These are phyloP conservation scores for Cebidichthys violaceus DNA, from an alignment of 2,113 vertebrate species.

Conservation along the genomic window DNA sequence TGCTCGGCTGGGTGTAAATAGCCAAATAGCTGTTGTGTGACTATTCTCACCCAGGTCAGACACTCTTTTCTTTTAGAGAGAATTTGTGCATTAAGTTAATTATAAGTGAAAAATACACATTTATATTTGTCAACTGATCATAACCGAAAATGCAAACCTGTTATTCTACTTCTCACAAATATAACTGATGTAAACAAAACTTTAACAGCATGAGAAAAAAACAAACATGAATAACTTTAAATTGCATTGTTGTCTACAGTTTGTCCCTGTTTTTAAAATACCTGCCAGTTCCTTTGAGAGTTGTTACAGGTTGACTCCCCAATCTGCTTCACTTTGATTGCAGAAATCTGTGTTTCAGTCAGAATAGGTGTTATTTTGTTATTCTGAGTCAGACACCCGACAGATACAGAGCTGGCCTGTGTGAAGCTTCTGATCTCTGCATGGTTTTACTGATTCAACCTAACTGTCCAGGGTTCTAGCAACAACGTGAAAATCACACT, in stretches of 20 bases:
- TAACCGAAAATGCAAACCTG: background rate
- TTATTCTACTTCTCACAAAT: background rate
- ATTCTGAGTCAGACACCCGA: background rate
- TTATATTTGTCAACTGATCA: background rate
- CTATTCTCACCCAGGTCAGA: background rate
- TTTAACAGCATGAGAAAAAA: background rate
- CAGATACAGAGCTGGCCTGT: conserved; percentile 1
- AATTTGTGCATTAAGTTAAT: background rate
- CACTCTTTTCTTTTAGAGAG: background rate
- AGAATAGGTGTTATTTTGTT: conserved; percentile 6
- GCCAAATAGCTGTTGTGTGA: background rate
- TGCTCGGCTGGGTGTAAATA: background rate
- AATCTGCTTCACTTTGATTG: background rate
- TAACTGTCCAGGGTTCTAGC: conserved; percentile 27
- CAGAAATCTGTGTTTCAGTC: background rate
- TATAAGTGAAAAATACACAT: background rate
- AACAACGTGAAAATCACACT: conserved; percentile 14
- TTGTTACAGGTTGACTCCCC: no score
- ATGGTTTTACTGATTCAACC: conserved; percentile 30
- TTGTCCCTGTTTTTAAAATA: no score
- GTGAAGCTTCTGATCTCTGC: conserved; percentile 35
- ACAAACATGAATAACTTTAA: no score
- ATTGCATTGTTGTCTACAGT: no score
- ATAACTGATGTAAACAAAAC: background rate
- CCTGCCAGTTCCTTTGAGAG: no score